phyloP scores from a whole-genome alignment of 2,113 vertebrate species.

The Prietella phreatophila region DNA sequence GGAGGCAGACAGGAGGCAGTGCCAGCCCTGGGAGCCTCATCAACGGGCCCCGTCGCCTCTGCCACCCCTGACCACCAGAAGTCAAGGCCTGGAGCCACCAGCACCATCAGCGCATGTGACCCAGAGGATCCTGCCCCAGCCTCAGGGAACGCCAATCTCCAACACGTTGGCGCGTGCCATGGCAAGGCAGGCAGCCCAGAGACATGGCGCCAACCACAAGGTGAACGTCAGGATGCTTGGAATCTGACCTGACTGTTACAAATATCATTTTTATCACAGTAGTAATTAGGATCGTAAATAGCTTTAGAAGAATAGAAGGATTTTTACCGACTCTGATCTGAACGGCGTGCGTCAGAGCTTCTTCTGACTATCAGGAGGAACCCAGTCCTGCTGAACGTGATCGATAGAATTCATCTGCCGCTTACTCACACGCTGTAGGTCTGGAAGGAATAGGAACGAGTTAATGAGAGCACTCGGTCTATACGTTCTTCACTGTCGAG shows the following conservation, averaged over 20 bases:
- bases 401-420: too few relatives aligned
- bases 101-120: slow-evolving; percentile 84
- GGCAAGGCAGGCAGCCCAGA: slow-evolving; percentile 91
- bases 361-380: too few relatives aligned
- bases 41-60: slow-evolving; percentile 69
- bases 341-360: too few relatives aligned
- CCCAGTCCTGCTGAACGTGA: too few relatives aligned
- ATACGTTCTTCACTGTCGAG: too few relatives aligned
- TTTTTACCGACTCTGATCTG: too few relatives aligned
- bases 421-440: too few relatives aligned
- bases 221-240: slow-evolving; percentile 64
- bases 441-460: too few relatives aligned
- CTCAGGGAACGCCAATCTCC: slow-evolving; percentile 87
- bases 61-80: slow-evolving; percentile 69
- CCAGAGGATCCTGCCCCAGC: slow-evolving; percentile 93
- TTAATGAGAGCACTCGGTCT: too few relatives aligned
- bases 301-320: too few relatives aligned
- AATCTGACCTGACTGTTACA: too few relatives aligned
- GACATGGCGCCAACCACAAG: slow-evolving; percentile 84
- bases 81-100: slow-evolving; percentile 81
- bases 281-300: not conserved
- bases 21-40: slow-evolving; percentile 83
- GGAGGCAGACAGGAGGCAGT: slow-evolving; percentile 69
- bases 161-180: slow-evolving; percentile 93
- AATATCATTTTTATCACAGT: not conserved